A percentile compares a stretch with the other conserved stretches of the same genome.
phyloP scores from a whole-genome alignment of 2,113 vertebrate species.

The Myrmecobius fasciatus region DNA sequence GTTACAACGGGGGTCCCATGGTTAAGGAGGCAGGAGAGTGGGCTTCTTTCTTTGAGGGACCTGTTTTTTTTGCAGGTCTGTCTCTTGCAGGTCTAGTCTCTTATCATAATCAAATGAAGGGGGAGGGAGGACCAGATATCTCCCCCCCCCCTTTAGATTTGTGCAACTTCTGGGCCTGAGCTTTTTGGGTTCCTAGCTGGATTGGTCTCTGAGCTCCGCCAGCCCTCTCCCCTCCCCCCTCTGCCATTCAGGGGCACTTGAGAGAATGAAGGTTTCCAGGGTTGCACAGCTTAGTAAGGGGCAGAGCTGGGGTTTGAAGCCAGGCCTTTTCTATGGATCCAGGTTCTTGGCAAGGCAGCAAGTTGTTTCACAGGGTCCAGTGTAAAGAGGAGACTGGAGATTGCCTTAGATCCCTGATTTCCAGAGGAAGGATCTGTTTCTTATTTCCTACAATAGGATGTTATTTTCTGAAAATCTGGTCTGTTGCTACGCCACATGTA shows the following conservation, averaged over 20 bases:
- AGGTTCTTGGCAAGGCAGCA: not conserved
- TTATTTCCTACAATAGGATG: not conserved
- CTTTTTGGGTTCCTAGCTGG: not conserved
- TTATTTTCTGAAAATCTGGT: not conserved
- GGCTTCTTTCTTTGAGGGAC: not conserved
- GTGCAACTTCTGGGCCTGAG: not conserved
- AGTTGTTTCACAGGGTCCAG: not conserved
- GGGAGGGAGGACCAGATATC: not conserved
- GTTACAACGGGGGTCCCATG: too few species aligned
- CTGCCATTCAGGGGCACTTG: not conserved
- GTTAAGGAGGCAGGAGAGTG: too few species aligned
- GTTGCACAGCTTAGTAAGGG: not conserved
- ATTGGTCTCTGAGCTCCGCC: not conserved
- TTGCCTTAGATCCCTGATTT: not conserved
- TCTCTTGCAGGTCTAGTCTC: not conserved
- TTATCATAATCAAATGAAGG: not conserved
- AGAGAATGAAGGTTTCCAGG: not conserved
- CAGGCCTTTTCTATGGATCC: not conserved
- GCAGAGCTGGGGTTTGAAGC: not conserved
- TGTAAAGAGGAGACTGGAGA: not conserved
- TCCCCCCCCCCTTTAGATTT: not conserved
- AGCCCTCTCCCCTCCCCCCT: not conserved
- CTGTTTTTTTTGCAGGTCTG: not conserved
- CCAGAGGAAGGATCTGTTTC: not conserved
- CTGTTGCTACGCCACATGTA: not conserved